These are phyloP conservation scores for Drosophila dives DNA, from an alignment of 2,888 invertebrate species.

Conservation along the genomic window DNA sequence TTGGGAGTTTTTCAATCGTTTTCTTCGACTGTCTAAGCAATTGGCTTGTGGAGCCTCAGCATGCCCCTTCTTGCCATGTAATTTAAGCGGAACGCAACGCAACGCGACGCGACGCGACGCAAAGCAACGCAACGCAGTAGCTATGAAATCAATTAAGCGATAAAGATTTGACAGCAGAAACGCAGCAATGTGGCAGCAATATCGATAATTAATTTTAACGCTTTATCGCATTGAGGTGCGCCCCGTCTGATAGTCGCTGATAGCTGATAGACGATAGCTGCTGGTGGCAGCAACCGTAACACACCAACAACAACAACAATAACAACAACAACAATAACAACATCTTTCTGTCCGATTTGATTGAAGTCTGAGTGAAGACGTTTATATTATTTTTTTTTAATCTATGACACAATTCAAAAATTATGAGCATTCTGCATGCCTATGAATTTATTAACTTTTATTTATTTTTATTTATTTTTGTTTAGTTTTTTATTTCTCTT, in stretches of 20 bases:
- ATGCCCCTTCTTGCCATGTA: slow-evolving; percentile 65
- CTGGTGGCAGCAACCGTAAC: slow-evolving; percentile 17
- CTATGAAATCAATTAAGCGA: slow-evolving; percentile 81
- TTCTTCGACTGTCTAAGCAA: slow-evolving; percentile 66
- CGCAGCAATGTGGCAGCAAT: slow-evolving; percentile 71
- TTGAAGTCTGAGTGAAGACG: slow-evolving; percentile 76
- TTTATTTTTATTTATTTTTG: slow-evolving; percentile 8
- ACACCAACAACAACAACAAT: slow-evolving; percentile 21
- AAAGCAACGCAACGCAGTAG: slow-evolving; percentile 76
- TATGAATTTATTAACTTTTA: slow-evolving; percentile 68
- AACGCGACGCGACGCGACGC: slow-evolving; percentile 61
- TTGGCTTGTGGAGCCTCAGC: slow-evolving; percentile 36
- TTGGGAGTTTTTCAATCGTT: slow-evolving; percentile 36
- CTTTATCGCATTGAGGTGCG: slow-evolving; percentile 79
- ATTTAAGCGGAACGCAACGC: slow-evolving; percentile 59
- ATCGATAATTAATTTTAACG: slow-evolving; percentile 81
- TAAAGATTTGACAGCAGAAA: slow-evolving; percentile 81
- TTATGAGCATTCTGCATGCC: slow-evolving; percentile 52
- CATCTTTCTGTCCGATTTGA: slow-evolving; percentile 64
- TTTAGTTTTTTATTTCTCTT: slow-evolving; percentile 20
- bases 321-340: slow-evolving; percentile 12
- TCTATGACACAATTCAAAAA: slow-evolving; percentile 75
- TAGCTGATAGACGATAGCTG: slow-evolving; percentile 59
- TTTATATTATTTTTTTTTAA: slow-evolving; percentile 50
- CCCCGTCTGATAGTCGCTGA: slow-evolving; percentile 66